Evolutionary conservation across 1,140 invertebrate genomes (phyloP).

Genomic region (Anthonomus grandis): DNA sequence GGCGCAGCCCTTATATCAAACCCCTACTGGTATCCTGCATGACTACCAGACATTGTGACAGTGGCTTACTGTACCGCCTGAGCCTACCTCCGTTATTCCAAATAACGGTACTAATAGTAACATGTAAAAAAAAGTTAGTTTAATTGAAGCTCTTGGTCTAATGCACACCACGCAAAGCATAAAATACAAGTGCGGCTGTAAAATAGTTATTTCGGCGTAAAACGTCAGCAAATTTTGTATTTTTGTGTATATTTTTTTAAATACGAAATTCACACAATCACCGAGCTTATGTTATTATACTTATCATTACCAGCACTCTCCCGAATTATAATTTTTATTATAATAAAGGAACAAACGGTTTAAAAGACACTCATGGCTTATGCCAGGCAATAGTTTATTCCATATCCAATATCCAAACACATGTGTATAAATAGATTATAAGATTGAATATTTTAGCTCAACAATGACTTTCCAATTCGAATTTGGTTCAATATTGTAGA

Average conservation of each 20-base stretch:
- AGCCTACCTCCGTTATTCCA: conserved; percentile 15
- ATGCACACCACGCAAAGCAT: background rate
- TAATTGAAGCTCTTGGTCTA: background rate
- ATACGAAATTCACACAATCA: background rate
- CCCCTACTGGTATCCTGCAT: conserved; percentile 43
- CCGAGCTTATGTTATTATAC: background rate
- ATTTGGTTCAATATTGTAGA: background rate
- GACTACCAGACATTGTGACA: conserved; percentile 50
- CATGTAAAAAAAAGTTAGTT: conserved; percentile 16
- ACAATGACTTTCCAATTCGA: background rate
- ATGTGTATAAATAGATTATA: background rate
- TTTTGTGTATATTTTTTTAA: background rate
- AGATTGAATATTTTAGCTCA: background rate
- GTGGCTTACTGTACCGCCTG: conserved; percentile 39
- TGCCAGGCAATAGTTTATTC: background rate
- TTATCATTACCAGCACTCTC: background rate
- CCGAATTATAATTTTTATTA: background rate
- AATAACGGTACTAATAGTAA: conserved; percentile 20
- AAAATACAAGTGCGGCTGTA: background rate
- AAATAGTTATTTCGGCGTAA: background rate
- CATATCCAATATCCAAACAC: background rate
- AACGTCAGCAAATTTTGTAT: background rate
- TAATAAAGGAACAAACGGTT: background rate
- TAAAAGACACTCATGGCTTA: background rate
- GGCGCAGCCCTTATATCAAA: conserved; percentile 43